phyloP scores from a whole-genome alignment of 2,888 invertebrate genomes.

The Seira sanloemensis region DNA sequence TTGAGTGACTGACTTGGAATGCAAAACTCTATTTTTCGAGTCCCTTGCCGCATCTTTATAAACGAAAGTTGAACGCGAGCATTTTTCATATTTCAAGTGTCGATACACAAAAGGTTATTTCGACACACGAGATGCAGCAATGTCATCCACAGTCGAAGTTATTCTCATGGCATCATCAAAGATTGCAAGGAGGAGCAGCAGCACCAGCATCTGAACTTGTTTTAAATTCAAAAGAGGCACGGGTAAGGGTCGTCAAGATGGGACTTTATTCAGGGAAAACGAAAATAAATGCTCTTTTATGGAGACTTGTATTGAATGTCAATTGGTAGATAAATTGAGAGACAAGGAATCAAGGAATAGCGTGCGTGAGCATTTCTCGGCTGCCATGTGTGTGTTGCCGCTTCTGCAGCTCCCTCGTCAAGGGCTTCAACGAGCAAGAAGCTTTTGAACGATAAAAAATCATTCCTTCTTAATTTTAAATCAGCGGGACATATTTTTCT shows the following conservation, averaged over 20 bases:
- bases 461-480: too few species aligned
- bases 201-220: constrained; percentile 35
- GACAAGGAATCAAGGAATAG: too few species aligned
- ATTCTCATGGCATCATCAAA: not conserved
- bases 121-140: not conserved
- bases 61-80: not conserved
- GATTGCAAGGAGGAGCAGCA: constrained; percentile 19
- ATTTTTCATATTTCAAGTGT: constrained; percentile 26
- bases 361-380: too few species aligned
- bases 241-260: constrained; percentile 54
- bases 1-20: not conserved
- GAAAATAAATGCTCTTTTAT: constrained; percentile 65
- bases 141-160: not conserved
- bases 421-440: too few species aligned
- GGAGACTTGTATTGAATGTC: constrained; percentile 68
- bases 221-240: constrained; percentile 47
- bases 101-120: not conserved
- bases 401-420: constrained; percentile 20
- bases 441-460: constrained; percentile 28
- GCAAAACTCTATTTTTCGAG: too few species aligned
- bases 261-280: constrained; percentile 61
- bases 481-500: too few species aligned
- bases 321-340: constrained; percentile 58
- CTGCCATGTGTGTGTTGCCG: constrained; percentile 27
- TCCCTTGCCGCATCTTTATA: constrained; percentile 23